Evolutionary conservation across 2,888 invertebrate species (phyloP).

Genomic region (Mesorhabditis spiculigera): DNA sequence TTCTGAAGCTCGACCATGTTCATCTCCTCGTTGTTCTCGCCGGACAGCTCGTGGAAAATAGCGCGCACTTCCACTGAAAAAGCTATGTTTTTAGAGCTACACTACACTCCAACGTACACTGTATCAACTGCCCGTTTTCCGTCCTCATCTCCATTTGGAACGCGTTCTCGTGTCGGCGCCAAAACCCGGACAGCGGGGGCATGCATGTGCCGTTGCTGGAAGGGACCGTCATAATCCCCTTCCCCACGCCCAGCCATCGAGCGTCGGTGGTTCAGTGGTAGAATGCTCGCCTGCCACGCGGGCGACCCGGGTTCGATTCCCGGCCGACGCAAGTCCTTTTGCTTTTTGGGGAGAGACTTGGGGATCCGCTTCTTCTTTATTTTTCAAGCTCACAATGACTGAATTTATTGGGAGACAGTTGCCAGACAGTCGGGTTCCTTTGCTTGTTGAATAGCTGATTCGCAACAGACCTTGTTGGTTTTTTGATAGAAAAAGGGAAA

Average conservation of each 20-base stretch:
- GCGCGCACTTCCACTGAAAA: conserved; percentile 34
- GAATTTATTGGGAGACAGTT: too few species aligned
- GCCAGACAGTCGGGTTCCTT: too few species aligned
- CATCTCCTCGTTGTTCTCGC: conserved; percentile 45
- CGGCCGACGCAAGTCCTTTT: conserved; percentile 59
- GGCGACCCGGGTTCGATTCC: conserved; percentile 55
- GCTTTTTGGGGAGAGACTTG: neutral
- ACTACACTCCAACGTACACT: conserved; percentile 6
- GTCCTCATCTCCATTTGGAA: conserved; percentile 25
- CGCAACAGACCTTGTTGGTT: too few species aligned
- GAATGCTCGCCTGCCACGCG: conserved; percentile 57
- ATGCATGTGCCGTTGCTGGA: conserved; percentile 26
- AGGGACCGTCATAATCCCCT: neutral
- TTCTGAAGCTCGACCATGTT: conserved; percentile 27
- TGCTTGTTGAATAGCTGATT: too few species aligned
- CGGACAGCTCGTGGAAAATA: conserved; percentile 39
- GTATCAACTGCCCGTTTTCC: conserved; percentile 13
- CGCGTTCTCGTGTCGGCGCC: conserved; percentile 24
- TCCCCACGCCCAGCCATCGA: neutral
- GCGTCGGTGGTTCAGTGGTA: conserved; percentile 55
- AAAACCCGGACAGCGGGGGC: conserved; percentile 24
- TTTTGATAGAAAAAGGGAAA: too few species aligned
- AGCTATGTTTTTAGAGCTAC: neutral
- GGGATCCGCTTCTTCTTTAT: too few species aligned
- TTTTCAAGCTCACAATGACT: too few species aligned